These are phyloP conservation scores for Aromia moschata DNA, from an alignment of 2,888 invertebrate species.

Conservation along the genomic window DNA sequence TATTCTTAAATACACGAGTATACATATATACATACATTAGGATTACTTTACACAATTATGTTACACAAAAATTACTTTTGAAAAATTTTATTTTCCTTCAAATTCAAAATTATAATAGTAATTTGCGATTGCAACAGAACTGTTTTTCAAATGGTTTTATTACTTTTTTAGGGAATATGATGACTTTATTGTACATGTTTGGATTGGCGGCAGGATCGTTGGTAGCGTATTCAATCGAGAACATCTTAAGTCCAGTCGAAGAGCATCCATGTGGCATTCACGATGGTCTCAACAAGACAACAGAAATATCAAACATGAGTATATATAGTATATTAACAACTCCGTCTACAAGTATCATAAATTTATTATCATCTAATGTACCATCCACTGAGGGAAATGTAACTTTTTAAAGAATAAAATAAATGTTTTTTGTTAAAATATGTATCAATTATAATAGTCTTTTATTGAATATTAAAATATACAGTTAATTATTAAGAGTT, in stretches of 20 bases:
- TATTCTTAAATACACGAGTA: too few species aligned
- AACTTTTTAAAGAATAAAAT: conserved; percentile 32
- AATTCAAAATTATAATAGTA: too few species aligned
- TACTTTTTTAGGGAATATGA: conserved; percentile 79
- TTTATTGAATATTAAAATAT: conserved; percentile 18
- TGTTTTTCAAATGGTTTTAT: not conserved
- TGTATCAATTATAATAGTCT: conserved; percentile 19
- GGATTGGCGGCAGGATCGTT: conserved; percentile 86
- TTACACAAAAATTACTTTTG: too few species aligned
- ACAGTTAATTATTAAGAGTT: too few species aligned
- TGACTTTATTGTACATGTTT: conserved; percentile 91
- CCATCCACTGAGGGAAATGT: conserved; percentile 35
- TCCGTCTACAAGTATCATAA: conserved; percentile 33
- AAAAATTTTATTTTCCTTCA: too few species aligned
- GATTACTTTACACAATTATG: too few species aligned
- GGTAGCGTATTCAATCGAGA: conserved; percentile 79
- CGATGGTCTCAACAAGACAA: conserved; percentile 19
- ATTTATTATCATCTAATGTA: conserved; percentile 34
- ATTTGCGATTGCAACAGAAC: too few species aligned
- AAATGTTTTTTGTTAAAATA: conserved; percentile 22
- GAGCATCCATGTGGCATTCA: conserved; percentile 50
- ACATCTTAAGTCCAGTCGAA: conserved; percentile 58
- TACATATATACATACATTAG: too few species aligned
- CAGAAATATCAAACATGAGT: conserved; percentile 18
- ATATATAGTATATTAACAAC: conserved; percentile 31